Percentiles rank a stretch among this genome's conserved stretches.
phyloP scores from a whole-genome alignment of 2,113 vertebrate species.

The Hydropotes inermis region DNA sequence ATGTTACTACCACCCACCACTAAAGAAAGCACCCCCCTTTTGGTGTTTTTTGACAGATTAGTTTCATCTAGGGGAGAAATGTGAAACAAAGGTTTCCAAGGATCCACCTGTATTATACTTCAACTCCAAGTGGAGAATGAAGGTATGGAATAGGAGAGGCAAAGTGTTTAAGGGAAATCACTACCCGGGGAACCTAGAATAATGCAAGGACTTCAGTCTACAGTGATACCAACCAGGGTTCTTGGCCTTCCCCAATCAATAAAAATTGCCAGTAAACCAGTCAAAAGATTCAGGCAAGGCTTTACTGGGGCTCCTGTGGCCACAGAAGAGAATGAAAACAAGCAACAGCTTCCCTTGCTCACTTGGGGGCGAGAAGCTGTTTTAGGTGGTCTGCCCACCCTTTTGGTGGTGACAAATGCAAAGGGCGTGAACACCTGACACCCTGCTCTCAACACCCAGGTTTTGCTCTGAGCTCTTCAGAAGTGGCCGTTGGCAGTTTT shows the following conservation, averaged over 20 bases:
- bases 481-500: neutral
- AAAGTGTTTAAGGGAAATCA: neutral
- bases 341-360: neutral
- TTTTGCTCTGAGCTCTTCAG: neutral
- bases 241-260: neutral
- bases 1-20: neutral
- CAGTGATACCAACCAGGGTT: neutral
- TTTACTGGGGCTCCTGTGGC: neutral
- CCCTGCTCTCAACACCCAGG: neutral
- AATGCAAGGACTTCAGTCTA: neutral
- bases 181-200: neutral
- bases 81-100: neutral
- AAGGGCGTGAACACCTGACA: neutral
- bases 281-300: neutral
- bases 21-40: neutral
- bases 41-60: neutral
- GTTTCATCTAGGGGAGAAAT: neutral
- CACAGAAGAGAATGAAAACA: neutral
- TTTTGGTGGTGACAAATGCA: neutral
- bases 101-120: no score
- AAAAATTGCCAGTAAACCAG: neutral
- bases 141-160: neutral
- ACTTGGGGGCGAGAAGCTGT: accelerated
- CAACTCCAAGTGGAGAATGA: neutral
- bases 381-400: neutral